Evolutionary conservation across 2,888 invertebrate species (phyloP), one percentile per base, ranked within the genome.

Genomic region (Bursaphelenchus okinawaensis): DNA sequence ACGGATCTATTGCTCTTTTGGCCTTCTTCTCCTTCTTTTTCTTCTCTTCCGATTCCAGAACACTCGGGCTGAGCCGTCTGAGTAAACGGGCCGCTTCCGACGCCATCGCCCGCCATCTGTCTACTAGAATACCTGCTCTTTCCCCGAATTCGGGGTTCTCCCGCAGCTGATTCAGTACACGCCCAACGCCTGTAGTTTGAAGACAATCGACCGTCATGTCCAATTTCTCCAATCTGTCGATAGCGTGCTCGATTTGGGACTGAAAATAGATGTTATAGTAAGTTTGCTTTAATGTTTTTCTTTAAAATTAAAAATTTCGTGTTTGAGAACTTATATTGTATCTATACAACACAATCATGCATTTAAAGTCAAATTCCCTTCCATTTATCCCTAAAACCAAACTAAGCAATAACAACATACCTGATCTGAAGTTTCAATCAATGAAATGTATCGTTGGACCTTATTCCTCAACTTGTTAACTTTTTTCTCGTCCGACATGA

Each of bases 141-240:
- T 9, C 51, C 16, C 60, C 60, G 9, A 52, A 51, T 8, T 60
- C 24, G 7, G 40, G 51, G 51, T 60, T 12, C 4, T 60, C 52
- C 8, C n/a, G 24, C 4, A 27, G 28, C 51, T 29, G 51, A 19
- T 51, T 52, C 12, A 60, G 28, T 24, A 28, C 52, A 8, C 60
- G 22, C 8, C 60, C 60, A 16, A 60, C 52, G 20, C 60, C 60
- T 52, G 60, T 60, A 24, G n/a, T 60, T 19, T 60, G 60, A 12
- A 60, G 60, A 8, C 51, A 20, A 23, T 51, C 26, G 9, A 60
- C 8, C 4, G 60, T 60, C 52, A 60, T 60, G 23, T 51, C 52
- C 7, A 60, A 24, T 22, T 50, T 22, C 24, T 60, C 60, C 24
- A 60, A 26, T 20, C 60, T 50, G 16, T 28, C 26, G 23, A 60